phyloP scores from a whole-genome alignment of 2,888 invertebrate genomes.

The Ellobium chinense region DNA sequence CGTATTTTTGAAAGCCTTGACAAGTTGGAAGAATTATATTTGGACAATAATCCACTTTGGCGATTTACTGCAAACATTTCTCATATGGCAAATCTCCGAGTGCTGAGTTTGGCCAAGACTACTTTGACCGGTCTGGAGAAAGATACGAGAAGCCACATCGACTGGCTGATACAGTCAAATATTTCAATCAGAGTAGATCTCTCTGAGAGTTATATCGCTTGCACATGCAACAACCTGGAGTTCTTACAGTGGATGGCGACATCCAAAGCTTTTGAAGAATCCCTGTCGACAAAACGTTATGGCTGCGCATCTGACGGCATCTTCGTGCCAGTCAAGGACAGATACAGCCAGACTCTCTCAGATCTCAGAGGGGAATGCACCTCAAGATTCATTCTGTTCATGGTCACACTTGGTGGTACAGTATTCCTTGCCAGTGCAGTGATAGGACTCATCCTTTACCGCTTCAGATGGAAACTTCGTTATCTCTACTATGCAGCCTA shows the following conservation, averaged over 20 bases:
- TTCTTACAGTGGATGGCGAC: background rate
- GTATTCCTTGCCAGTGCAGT: background rate
- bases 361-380: background rate
- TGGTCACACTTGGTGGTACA: background rate
- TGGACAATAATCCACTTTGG: background rate
- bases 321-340: background rate
- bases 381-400: background rate
- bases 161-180: background rate
- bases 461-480: conserved; percentile 14
- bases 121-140: background rate
- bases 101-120: background rate
- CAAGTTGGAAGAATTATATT: background rate
- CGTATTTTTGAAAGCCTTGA: background rate
- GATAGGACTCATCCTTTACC: background rate
- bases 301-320: background rate
- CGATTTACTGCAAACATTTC: background rate
- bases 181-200: background rate
- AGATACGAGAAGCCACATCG: background rate
- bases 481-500: conserved; percentile 20
- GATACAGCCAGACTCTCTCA: background rate
- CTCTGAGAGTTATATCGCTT: background rate
- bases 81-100: background rate
- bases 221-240: background rate
- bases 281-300: background rate
- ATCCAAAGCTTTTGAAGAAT: background rate